Evolutionary conservation across 2,888 invertebrate genomes (phyloP).

Genomic region (Sphaeridia pumilis): DNA sequence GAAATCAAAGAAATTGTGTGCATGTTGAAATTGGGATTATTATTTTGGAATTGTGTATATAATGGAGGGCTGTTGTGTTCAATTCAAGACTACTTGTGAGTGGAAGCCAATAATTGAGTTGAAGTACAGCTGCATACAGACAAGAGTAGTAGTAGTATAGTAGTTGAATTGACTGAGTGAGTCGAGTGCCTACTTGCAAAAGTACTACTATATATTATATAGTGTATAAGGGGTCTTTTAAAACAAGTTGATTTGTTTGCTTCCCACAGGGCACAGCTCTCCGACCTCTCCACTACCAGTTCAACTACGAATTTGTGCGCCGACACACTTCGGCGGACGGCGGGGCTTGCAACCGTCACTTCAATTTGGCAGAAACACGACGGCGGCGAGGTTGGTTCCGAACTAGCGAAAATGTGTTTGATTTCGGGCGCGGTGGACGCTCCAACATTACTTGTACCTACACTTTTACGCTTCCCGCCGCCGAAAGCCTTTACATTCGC

Average conservation of each 20-base stretch:
- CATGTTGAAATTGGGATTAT: too few relatives aligned
- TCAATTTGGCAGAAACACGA: constrained; percentile 48
- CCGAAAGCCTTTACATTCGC: constrained; percentile 25
- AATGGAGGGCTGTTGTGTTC: too few relatives aligned
- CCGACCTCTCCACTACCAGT: constrained; percentile 67
- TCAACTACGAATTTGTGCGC: constrained; percentile 70
- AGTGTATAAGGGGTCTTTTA: neutral
- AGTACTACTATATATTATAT: too few relatives aligned
- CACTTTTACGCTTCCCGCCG: constrained; percentile 24
- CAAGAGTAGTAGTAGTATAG: too few relatives aligned
- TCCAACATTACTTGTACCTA: constrained; percentile 51
- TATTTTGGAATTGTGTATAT: too few relatives aligned
- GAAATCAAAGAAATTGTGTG: too few relatives aligned
- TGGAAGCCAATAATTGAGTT: too few relatives aligned
- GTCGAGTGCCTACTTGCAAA: too few relatives aligned
- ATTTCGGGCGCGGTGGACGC: constrained; percentile 74
- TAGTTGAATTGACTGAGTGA: too few relatives aligned
- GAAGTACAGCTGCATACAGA: too few relatives aligned
- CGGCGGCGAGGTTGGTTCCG: constrained; percentile 41
- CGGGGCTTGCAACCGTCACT: constrained; percentile 59
- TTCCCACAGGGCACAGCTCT: constrained; percentile 74
- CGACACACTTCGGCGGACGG: constrained; percentile 65
- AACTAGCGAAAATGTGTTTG: constrained; percentile 64
- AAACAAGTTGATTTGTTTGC: constrained; percentile 38
- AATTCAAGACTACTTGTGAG: too few relatives aligned